A percentile compares a stretch with the other conserved stretches of the same genome.
Conservation (phyloP, 2,113 vertebrate species). For the Sialia sialis region DNA sequence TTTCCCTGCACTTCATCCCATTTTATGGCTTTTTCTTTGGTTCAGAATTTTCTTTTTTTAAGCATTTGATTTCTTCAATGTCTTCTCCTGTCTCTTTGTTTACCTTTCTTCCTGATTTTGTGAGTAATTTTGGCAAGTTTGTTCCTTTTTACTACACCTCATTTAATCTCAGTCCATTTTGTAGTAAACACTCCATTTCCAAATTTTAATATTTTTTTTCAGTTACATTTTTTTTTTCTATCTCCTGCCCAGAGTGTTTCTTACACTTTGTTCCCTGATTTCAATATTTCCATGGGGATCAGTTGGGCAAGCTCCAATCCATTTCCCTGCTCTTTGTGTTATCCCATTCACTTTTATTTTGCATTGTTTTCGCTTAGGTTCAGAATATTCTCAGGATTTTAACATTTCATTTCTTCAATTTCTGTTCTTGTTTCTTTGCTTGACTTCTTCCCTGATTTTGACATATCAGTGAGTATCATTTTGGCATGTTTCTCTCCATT, state of each 20-base stretch:
- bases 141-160: too few species aligned
- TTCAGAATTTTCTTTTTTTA: neutral
- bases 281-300: neutral
- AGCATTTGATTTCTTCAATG: too few species aligned
- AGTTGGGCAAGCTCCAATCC: fast-evolving
- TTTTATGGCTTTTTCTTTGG: neutral
- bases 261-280: neutral
- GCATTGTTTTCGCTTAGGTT: fast-evolving
- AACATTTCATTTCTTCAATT: neutral
- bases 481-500: neutral
- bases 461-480: neutral
- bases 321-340: neutral
- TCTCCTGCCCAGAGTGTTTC: too few species aligned
- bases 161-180: neutral
- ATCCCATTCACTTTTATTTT: neutral
- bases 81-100: neutral
- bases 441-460: neutral
- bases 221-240: neutral
- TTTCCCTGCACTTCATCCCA: neutral
- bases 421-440: neutral
- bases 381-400: neutral
- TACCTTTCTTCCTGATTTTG: neutral
- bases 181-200: neutral
- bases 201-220: neutral
- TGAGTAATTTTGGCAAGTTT: neutral